Evolutionary conservation across 1,140 invertebrate species (phyloP).

Genomic region (Penaeus vannamei): DNA sequence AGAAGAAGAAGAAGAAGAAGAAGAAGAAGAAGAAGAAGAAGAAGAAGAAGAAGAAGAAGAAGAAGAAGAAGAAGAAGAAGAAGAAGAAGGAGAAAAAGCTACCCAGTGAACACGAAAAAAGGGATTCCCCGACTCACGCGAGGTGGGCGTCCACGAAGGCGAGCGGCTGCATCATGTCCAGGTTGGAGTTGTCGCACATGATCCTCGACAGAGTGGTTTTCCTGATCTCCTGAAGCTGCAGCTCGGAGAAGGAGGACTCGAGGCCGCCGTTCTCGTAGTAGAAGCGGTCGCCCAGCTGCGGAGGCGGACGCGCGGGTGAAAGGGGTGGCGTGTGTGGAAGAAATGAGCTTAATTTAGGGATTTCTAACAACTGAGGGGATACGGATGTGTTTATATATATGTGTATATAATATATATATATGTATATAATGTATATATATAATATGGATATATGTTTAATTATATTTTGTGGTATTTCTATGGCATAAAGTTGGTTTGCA

Average conservation of each 20-base stretch:
- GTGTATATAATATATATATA: neutral
- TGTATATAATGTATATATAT: neutral
- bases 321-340: conserved; percentile 2
- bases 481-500: no score
- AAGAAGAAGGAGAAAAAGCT: no score
- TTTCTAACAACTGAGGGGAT: no score
- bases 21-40: no score
- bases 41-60: no score
- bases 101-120: no score
- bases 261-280: conserved; percentile 76
- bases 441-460: no score
- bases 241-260: conserved; percentile 73
- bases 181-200: conserved; percentile 76
- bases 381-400: neutral
- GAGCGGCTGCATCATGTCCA: conserved; percentile 74
- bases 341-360: neutral
- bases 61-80: no score
- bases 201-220: conserved; percentile 75
- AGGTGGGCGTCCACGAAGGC: conserved; percentile 80
- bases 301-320: neutral
- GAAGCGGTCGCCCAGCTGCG: conserved; percentile 73
- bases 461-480: no score
- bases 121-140: conserved; percentile 35
- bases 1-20: no score
- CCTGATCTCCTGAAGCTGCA: conserved; percentile 75